Base-by-base conservation (phyloP, 2,888 invertebrate species). In the Arrhopalites spinosus region DNA sequence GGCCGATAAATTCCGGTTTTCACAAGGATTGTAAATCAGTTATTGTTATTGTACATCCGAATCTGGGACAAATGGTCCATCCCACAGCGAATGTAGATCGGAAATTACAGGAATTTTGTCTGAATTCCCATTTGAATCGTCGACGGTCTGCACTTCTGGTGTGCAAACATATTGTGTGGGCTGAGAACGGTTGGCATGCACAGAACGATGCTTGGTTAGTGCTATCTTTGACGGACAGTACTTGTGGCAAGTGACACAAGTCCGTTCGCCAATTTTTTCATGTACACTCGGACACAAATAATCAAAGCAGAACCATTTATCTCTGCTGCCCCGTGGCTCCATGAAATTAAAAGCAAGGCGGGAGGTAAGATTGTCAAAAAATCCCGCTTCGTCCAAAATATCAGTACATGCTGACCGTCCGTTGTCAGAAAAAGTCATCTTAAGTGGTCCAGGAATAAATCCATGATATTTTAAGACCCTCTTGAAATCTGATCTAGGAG, bases 221-320 rank as follows among this genome's bases (percentile, higher is more conserved):
- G 36, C 36, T 50, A 15, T 3, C n/a, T 50, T 50, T 50, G 50
- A 50, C 15, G 50, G 50, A 3, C 3, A 17, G 17, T 50, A 50
- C n/a, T n/a, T 50, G 50, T n/a, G n/a, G 17, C 50, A 50, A n/a
- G 3, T n/a, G 7, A 8, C 3, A 50, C 50, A 50, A 8, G 15
- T 50, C 15, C 17, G 3, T 3, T 50, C 17, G 17, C n/a, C 20
- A 20, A 76, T 29, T 8, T 30, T 59, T 0, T 27, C 27, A 5
- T 53, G 20, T 2, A 64, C 47, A 45, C 29, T 29, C 1, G 76
- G 76, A 27, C 76, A 76, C 36, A 59, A 73, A 29, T 43, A 47
- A 68, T 76, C 76, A 30, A 47, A 73, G 1, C 73, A 59, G 30
- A 71, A 15, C 3, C 2, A 2, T 5, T 66, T 29, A 11, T 36